Conservation (phyloP, 1,140 invertebrate species). For the Physella acuta region DNA sequence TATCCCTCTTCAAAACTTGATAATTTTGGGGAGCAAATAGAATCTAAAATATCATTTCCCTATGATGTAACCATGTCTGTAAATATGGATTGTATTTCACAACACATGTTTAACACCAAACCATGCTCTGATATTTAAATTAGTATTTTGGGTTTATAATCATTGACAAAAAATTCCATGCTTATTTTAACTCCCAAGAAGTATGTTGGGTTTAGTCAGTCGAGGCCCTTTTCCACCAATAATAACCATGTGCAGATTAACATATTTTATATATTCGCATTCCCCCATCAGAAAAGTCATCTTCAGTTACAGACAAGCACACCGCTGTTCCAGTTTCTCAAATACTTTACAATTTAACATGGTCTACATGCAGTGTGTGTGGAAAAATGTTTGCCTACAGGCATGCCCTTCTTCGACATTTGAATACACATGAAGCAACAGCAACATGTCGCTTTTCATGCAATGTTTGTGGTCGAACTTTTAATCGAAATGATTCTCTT, state of each 20-base stretch:
- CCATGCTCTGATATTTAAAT: not conserved
- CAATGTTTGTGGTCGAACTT: not conserved
- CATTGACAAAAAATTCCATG: too few relatives aligned
- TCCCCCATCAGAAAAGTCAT: too few relatives aligned
- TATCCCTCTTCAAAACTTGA: not conserved
- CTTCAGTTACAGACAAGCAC: not conserved
- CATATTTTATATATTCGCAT: too few relatives aligned
- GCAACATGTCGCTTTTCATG: slow-evolving; percentile 7
- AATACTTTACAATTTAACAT: not conserved
- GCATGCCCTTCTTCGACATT: slow-evolving; percentile 6
- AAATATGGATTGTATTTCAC: not conserved
- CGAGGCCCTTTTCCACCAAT: not conserved
- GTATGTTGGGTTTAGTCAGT: not conserved
- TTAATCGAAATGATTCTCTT: slow-evolving; percentile 14
- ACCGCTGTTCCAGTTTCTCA: not conserved
- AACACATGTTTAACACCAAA: not conserved
- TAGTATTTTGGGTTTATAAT: too few relatives aligned
- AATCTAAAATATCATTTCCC: slow-evolving; percentile 11
- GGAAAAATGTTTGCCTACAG: slow-evolving; percentile 17
- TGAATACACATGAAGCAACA: slow-evolving; percentile 13
- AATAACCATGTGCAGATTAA: too few relatives aligned
- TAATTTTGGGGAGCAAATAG: not conserved
- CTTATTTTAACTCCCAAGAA: not conserved
- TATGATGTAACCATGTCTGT: slow-evolving; percentile 4
- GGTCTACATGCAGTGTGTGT: slow-evolving; percentile 9